Evolutionary conservation across 2,113 vertebrate species (phyloP).

Genomic region (Strix aluco): DNA sequence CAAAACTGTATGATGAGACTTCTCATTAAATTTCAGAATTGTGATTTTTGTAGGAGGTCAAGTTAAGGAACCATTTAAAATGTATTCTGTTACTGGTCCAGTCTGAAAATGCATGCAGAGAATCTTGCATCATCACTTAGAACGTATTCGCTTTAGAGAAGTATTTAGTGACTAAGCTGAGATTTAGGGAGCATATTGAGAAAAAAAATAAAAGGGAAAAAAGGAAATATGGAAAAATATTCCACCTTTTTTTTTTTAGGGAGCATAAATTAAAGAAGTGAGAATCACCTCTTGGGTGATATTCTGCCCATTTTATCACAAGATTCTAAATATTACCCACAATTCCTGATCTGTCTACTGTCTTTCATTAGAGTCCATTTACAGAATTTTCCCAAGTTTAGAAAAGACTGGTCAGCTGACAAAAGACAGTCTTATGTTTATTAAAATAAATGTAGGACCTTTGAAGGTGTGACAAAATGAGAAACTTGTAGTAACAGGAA

Average conservation of each 20-base stretch:
- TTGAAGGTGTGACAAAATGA: neutral
- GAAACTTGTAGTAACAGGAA: neutral
- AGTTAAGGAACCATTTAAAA: neutral
- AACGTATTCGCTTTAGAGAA: neutral
- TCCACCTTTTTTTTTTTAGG: neutral
- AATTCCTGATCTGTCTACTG: neutral
- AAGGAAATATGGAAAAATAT: neutral
- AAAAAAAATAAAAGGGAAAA: neutral
- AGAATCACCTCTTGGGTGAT: neutral
- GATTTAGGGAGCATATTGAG: neutral
- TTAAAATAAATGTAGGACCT: neutral
- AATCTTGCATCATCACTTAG: neutral
- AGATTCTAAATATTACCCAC: neutral
- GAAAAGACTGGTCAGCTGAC: neutral
- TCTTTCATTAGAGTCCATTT: neutral
- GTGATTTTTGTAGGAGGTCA: neutral
- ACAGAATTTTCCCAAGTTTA: neutral
- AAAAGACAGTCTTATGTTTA: neutral
- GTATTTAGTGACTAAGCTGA: neutral
- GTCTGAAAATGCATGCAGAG: neutral
- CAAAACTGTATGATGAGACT: neutral
- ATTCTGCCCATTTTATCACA: neutral
- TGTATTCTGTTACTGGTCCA: neutral
- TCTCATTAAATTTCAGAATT: neutral
- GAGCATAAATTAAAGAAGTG: neutral